Evolutionary conservation across 2,113 vertebrate species (phyloP).

Genomic region (Rhinogobius similis): DNA sequence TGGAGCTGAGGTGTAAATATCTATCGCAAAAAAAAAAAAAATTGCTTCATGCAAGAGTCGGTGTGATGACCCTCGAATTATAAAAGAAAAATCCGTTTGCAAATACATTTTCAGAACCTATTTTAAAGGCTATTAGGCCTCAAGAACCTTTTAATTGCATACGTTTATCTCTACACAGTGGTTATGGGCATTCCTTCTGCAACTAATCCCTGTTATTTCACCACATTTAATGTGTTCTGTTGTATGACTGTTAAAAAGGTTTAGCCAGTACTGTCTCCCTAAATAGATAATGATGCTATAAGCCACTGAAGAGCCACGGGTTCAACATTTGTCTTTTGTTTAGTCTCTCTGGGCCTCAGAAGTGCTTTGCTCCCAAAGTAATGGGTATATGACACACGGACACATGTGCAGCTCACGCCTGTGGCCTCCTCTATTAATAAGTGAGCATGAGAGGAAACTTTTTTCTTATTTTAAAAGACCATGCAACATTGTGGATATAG

Average conservation of each 20-base stretch:
- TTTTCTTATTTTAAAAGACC: too few relatives aligned
- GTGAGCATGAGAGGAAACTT: not conserved
- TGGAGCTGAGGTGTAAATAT: not conserved
- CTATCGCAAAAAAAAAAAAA: not conserved
- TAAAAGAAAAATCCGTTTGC: too few relatives aligned
- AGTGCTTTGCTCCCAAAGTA: slow-evolving; percentile 18
- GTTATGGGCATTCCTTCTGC: slow-evolving; percentile 2
- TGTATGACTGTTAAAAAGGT: slow-evolving; percentile 37
- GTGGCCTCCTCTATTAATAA: slow-evolving; percentile 1
- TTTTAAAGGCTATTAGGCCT: not conserved
- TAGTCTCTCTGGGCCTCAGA: slow-evolving; percentile 29
- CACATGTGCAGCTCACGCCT: slow-evolving; percentile 4
- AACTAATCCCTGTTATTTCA: slow-evolving; percentile 20
- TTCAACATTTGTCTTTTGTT: slow-evolving; percentile 46
- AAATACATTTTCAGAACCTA: too few relatives aligned
- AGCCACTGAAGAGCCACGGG: slow-evolving; percentile 30
- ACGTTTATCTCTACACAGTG: not conserved
- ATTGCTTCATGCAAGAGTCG: not conserved
- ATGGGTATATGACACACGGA: slow-evolving; percentile 28
- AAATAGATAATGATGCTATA: slow-evolving; percentile 55
- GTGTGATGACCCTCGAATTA: not conserved
- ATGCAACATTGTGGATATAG: not conserved
- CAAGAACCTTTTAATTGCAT: not conserved
- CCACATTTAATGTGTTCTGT: slow-evolving; percentile 46
- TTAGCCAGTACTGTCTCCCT: slow-evolving; percentile 40